phyloP scores from a whole-genome alignment of 2,797 vertebrate species.

The Hemibagrus guttatus region DNA sequence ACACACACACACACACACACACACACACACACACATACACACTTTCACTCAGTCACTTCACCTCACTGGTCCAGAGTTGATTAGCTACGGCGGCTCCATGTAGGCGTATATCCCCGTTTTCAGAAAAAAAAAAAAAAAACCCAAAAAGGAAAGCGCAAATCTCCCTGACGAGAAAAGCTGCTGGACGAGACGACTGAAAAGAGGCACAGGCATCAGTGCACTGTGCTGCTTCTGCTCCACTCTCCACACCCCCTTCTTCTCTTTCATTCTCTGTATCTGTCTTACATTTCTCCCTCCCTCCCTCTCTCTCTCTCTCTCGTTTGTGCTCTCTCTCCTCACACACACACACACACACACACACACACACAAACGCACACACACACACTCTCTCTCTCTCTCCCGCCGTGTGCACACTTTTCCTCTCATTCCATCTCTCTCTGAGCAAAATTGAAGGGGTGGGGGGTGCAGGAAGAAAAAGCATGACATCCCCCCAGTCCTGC shows the following conservation, averaged over 20 bases:
- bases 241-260: slow-evolving; percentile 55
- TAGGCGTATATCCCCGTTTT: slow-evolving; percentile 46
- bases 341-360: neutral
- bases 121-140: slow-evolving; percentile 40
- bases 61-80: slow-evolving; percentile 46
- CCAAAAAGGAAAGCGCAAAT: slow-evolving; percentile 45
- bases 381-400: slow-evolving; percentile 24
- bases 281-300: slow-evolving; percentile 50
- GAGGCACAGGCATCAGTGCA: slow-evolving; percentile 52
- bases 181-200: slow-evolving; percentile 31
- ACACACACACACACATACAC: slow-evolving; percentile 42
- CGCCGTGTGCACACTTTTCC: slow-evolving; percentile 36
- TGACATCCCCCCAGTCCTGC: slow-evolving; percentile 38
- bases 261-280: slow-evolving; percentile 57
- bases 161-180: slow-evolving; percentile 42
- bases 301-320: slow-evolving; percentile 31
- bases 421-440: slow-evolving; percentile 52
- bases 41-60: slow-evolving; percentile 55
- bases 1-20: slow-evolving; percentile 39
- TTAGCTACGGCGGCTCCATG: slow-evolving; percentile 43
- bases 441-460: slow-evolving; percentile 52
- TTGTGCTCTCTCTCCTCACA: neutral
- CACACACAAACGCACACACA: neutral
- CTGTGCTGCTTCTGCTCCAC: slow-evolving; percentile 55
- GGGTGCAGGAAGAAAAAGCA: slow-evolving; percentile 37